Conservation (phyloP, 37 sponge, comb jelly and placozoan genomes). For the Dysidea cf. avara region DNA sequence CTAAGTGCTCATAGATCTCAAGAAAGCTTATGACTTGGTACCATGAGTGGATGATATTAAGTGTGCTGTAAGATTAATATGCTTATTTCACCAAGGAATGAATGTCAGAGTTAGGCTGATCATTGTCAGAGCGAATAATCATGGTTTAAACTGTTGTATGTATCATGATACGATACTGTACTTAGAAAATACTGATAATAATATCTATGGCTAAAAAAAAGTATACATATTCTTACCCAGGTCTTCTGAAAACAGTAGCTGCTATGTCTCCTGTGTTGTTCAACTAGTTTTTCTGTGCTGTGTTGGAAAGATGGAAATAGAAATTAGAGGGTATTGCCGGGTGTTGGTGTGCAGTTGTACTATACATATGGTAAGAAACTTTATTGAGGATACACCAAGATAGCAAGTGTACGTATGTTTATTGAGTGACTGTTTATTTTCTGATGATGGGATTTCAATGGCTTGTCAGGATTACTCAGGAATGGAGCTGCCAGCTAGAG, state of each 20-base stretch:
- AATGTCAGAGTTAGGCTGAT: neutral
- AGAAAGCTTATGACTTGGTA: too few relatives aligned
- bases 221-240: too few relatives aligned
- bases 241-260: slow-evolving; percentile 24
- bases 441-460: neutral
- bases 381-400: slow-evolving; percentile 29
- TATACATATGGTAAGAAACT: slow-evolving; percentile 19
- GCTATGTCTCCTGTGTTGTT: slow-evolving; percentile 21
- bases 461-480: too few relatives aligned
- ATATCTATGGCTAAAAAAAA: too few relatives aligned
- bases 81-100: slow-evolving; percentile 32
- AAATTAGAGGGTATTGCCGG: slow-evolving; percentile 4
- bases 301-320: slow-evolving; percentile 6
- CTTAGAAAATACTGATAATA: too few relatives aligned
- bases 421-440: neutral
- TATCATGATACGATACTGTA: too few relatives aligned
- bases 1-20: too few relatives aligned
- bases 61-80: slow-evolving; percentile 1
- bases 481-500: too few relatives aligned
- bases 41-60: neutral
- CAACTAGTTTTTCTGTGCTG: neutral
- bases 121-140: neutral
- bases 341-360: slow-evolving; percentile 5
- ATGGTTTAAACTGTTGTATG: too few relatives aligned
- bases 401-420: neutral